Evolutionary conservation across 2,888 invertebrate genomes (phyloP), one percentile per base, ranked within the genome.

Genomic region (Pterostichus madidus): DNA sequence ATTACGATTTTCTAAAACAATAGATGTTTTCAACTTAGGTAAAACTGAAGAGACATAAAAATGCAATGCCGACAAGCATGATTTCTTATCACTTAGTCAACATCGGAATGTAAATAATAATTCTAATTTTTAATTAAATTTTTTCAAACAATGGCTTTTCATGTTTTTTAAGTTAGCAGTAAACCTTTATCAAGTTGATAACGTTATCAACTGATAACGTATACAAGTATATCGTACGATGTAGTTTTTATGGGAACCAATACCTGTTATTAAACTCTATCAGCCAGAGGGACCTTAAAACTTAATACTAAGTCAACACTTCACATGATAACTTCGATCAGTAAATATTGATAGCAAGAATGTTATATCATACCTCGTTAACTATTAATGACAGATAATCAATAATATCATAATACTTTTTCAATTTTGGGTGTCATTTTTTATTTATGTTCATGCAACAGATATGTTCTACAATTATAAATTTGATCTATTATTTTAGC

Each of bases 101-200:
- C 53, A 53, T 39, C 39, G 53, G 53, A 53, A 53, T 53, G 13
- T 53, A 53, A 24, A 59, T 24, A 24, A 24, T 10, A 59, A 59
- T 59, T 59, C 59, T 59, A 59, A 59, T 59, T 31, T 59, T 59
- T 59, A 59, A 59, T 59, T 59, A 59, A 24, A 13, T 13, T 59
- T 59, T 59, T 59, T 59, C 31, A 17, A 59, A 59, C 59, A 59
- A 59, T 59, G 24, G 53, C 5, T 24, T 59, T 24, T 17, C 59
- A 24, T 59, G 59, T 59, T 59, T 59, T 39, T 59, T 59, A 17
- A 53, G 15, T 53, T 53, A 53, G 53, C 53, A 17, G 53, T 53
- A 6, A 53, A 17, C 3, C 53, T 11, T 53, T 53, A 53, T 53
- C 53, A 53, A 39, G 53, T 53, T 4, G 53, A 53, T 53, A 53